Conservation (phyloP, 2,888 invertebrate species). For the Sarcophaga rosellei region DNA sequence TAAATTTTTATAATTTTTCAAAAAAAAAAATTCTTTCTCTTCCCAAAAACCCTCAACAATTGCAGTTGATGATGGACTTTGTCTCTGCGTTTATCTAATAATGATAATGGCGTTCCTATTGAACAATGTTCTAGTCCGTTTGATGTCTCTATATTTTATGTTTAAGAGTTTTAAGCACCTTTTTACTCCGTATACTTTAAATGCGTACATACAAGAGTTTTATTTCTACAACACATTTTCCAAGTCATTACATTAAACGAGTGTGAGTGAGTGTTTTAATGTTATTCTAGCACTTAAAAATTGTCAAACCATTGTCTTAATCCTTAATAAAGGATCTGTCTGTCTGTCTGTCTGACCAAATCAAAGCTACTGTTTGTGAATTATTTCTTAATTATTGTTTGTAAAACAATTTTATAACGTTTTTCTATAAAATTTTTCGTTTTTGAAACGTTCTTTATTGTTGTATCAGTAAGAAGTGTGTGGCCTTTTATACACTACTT, state of each 20-base stretch:
- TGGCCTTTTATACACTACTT: too few species aligned
- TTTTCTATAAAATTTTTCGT: too few species aligned
- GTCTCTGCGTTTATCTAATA: neutral
- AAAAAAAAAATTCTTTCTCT: neutral
- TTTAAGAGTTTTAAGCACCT: constrained; percentile 27
- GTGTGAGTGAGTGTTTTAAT: neutral
- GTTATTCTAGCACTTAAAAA: constrained; percentile 21
- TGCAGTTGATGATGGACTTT: neutral
- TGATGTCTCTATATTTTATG: constrained; percentile 40
- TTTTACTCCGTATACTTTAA: neutral
- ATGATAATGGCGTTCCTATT: constrained; percentile 13
- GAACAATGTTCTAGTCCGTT: neutral
- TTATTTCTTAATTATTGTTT: neutral
- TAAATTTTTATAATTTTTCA: neutral
- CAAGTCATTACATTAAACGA: constrained; percentile 28
- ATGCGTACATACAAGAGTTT: neutral
- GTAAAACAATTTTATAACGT: neutral
- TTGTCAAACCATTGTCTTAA: constrained; percentile 11
- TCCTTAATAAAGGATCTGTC: neutral
- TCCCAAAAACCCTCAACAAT: constrained; percentile 24
- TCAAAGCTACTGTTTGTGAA: constrained; percentile 14
- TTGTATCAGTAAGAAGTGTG: too few species aligned
- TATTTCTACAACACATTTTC: constrained; percentile 40
- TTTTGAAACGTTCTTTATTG: too few species aligned
- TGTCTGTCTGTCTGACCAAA: too few species aligned